Evolutionary conservation across 2,797 vertebrate species (phyloP).

Genomic region (Basileuterus tristriatus): DNA sequence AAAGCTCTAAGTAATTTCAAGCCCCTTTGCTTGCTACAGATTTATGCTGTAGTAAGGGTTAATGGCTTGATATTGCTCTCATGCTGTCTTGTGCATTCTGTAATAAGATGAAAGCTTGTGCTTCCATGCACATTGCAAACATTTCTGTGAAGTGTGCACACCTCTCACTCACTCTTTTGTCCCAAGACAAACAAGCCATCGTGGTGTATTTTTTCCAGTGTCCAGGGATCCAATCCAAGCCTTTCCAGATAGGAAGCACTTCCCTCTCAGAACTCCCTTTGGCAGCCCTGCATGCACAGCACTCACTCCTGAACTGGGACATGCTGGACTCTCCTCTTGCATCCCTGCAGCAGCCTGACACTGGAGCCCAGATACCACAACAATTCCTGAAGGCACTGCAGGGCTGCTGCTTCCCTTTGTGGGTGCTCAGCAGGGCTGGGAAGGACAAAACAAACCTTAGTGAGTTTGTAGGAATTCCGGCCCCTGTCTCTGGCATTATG

Average conservation of each 20-base stretch:
- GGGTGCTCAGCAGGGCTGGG: not conserved
- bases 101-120: not conserved
- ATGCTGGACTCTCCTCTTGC: not conserved
- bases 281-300: not conserved
- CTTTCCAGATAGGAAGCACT: not conserved
- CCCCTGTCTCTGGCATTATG: accelerated
- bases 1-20: not conserved
- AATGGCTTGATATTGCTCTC: not conserved
- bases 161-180: not conserved
- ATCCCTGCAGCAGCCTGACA: not conserved
- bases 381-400: not conserved
- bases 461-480: not conserved
- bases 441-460: not conserved
- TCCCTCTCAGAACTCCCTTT: not conserved
- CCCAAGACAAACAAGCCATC: not conserved
- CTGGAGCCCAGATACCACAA: not conserved
- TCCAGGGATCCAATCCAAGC: not conserved
- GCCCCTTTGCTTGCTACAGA: not conserved
- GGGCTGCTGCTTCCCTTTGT: not conserved
- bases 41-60: not conserved
- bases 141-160: not conserved
- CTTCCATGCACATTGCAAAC: not conserved
- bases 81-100: not conserved
- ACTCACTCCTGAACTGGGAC: not conserved
- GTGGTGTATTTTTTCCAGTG: not conserved